Base-by-base conservation (phyloP, 2,113 vertebrate species). In the Cranoglanis bouderius region DNA sequence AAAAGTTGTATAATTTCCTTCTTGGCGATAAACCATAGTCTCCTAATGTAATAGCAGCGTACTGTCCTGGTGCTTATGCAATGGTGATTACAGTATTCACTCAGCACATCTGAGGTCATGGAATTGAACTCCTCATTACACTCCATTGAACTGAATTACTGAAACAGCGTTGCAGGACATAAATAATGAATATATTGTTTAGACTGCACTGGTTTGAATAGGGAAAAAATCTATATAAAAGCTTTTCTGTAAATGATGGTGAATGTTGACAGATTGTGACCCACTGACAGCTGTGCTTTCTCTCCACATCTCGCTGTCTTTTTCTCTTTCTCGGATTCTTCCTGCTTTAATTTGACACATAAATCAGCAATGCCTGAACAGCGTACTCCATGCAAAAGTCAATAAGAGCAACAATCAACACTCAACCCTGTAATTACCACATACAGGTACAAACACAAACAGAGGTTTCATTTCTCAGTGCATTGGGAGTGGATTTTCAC, bases 381-480 rank as follows among this genome's bases (percentile, higher is more conserved):
- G 89, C 29, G 9, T 6, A 43, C 84, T 63, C 49, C 91, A 90
- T 84, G 81, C 91, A 61, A 89, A 89, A 92, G 92, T 88, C 90
- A 90, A 92, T 88, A 59, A 92, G 90, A 91, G 91, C 89, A 91
- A 89, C 82, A 70, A 78, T 86, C 90, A 82, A 89, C 59, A 53
- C 59, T 75, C 80, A 88, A 35, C 63, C 35, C 43, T 72, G 7
- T 74, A 88, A 88, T 84, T 61, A 88, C 63, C 5, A 19, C 51
- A 83, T 35, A 80, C 86, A 83, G 63, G 35, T 88, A 59, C 49
- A 87, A 82, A 61, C 72, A 87, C 49, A 82, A 88, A 88, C 53
- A 88, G 21, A 82, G 35, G 32, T 26, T 43, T 72, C 9, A 26
- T 75, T 49, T 51, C 53, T 29, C n/a, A 72, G 5, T 51, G 3